Conservation (phyloP, 1,140 invertebrate genomes). For the Megalopta genalis region DNA sequence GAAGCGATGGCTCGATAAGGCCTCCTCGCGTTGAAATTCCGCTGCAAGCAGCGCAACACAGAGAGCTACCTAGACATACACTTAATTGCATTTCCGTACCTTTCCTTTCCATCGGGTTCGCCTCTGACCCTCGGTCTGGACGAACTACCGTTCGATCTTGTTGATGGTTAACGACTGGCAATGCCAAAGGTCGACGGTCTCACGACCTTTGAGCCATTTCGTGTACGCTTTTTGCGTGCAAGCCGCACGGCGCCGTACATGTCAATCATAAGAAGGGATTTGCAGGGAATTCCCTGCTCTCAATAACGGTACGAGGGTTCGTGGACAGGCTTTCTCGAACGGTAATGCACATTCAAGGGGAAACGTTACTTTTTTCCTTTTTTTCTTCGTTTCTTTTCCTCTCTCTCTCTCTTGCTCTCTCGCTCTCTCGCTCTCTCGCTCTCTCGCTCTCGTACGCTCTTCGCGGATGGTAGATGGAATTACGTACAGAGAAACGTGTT, state of each 20-base stretch:
- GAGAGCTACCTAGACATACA: slow-evolving; percentile 46
- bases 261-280: slow-evolving; percentile 48
- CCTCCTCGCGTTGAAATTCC: slow-evolving; percentile 23
- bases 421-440: too few species aligned
- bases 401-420: too few species aligned
- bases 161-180: slow-evolving; percentile 53
- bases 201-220: slow-evolving; percentile 66
- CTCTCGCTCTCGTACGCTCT: too few species aligned
- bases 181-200: slow-evolving; percentile 64
- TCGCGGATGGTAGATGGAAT: too few species aligned
- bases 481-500: neutral
- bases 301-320: slow-evolving; percentile 32
- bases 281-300: slow-evolving; percentile 31
- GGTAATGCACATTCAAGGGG: slow-evolving; percentile 2
- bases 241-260: slow-evolving; percentile 34
- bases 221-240: slow-evolving; percentile 55
- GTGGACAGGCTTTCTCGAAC: slow-evolving; percentile 25
- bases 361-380: neutral
- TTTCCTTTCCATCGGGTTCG: slow-evolving; percentile 49
- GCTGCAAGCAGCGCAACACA: neutral
- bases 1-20: slow-evolving; percentile 15
- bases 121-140: slow-evolving; percentile 49
- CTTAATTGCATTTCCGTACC: slow-evolving; percentile 65
- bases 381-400: too few species aligned
- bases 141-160: slow-evolving; percentile 59